Evolutionary conservation across 2,113 vertebrate genomes (phyloP), one percentile per base, ranked within the genome.

Genomic region (Tupaia tana): DNA sequence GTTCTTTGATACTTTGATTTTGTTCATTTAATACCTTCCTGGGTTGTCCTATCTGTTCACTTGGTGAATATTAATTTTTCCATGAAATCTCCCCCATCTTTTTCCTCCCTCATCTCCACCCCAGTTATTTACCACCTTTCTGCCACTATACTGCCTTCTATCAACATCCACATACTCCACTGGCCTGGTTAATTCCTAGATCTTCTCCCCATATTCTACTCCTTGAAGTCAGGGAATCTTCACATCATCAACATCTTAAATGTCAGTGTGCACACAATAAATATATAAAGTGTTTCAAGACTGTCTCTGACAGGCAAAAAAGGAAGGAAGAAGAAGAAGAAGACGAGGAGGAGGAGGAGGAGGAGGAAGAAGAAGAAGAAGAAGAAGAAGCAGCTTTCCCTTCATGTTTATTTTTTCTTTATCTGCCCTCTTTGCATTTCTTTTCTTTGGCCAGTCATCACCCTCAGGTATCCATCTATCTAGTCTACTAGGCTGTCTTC

Each of bases 181-280:
- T 69, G 66, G 19, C 22, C 70, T 69, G 31, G 18, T 16, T 86
- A 92, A 63, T 58, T 86, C 83, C 1, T 31, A 89, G 1, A 29
- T n/a, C 54, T 75, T 80, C 43, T 93, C 61, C 19, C 2, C 29
- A 56, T 34, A 9, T 61, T 91, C n/a, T 91, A 58, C 43, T 67
- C 31, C 61, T 87, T 59, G n/a, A 93, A 80, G 29, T 29, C 81
- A 92, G 25, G 14, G 7, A n/a, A 89, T 91, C 58, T 88, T 89
- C 20, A 67, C 31, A 43, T 64, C 31, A 56, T 61, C 73, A 59
- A 10, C 20, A 74, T 89, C 73, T 85, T 75, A 66, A 83, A 75
- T 10, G 52, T 79, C 66, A 90, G 27, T 34, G 7, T 75, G 24
- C 19, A 90, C 14, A 27, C 56, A 74, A 71, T 67, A 82, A 85